Conservation (phyloP, 2,888 invertebrate genomes). For the Penaeus monodon region DNA sequence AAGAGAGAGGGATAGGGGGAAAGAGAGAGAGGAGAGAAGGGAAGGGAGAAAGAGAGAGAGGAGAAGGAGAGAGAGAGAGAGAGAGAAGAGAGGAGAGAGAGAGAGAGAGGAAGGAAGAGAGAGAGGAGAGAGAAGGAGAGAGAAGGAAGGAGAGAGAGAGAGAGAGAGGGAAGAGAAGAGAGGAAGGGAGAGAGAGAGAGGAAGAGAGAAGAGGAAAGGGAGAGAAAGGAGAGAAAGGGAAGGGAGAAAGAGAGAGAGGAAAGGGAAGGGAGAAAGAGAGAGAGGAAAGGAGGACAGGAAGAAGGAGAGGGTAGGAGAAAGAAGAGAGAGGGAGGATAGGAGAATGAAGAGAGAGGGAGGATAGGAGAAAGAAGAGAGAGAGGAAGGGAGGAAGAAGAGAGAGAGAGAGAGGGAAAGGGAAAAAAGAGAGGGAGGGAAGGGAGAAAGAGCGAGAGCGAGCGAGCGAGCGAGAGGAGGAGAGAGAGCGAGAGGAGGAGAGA, state of each 20-base stretch:
- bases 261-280: neutral
- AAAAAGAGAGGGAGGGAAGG: too few relatives aligned
- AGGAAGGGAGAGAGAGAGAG: rapidly evolving
- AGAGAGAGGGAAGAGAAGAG: neutral
- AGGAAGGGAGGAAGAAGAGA: neutral
- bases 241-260: neutral
- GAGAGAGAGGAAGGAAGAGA: neutral
- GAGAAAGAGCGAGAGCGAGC: too few relatives aligned
- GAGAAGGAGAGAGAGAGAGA: too few relatives aligned
- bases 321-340: rapidly evolving
- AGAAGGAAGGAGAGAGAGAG: too few relatives aligned
- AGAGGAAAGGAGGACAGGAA: too few relatives aligned
- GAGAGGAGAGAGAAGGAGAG: too few relatives aligned
- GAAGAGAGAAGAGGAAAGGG: neutral
- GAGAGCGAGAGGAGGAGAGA: neutral
- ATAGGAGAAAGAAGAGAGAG: neutral
- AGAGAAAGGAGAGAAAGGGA: neutral
- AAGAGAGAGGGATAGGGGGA: too few relatives aligned
- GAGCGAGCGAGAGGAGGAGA: neutral
- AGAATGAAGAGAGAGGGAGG: neutral
- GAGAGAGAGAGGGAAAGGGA: too few relatives aligned
- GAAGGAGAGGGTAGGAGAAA: too few relatives aligned
- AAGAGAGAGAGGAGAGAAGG: too few relatives aligned
- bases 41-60: too few relatives aligned
- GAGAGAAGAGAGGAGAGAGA: neutral